Evolutionary conservation across 1,140 invertebrate genomes (phyloP).

Genomic region (Zaprionus davidi): DNA sequence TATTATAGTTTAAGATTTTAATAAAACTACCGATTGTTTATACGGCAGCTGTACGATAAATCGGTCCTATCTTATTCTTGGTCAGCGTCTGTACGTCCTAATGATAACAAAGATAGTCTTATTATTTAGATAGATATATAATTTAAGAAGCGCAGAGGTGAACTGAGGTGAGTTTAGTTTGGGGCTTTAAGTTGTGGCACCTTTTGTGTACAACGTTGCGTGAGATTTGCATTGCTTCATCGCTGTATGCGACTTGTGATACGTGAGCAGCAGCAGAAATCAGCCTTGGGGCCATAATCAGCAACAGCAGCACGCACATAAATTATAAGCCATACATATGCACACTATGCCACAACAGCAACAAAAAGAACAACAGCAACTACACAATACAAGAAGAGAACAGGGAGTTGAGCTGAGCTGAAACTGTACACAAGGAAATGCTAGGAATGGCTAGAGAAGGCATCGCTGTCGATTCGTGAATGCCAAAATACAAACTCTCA

Average conservation of each 20-base stretch:
- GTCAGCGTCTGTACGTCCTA: too few species aligned
- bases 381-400: conserved; percentile 1
- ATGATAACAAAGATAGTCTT: too few species aligned
- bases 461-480: conserved; percentile 44
- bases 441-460: conserved; percentile 9
- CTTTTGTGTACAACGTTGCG: conserved; percentile 42
- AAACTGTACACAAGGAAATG: conserved; percentile 6
- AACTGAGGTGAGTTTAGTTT: background rate
- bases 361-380: background rate
- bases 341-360: conserved; percentile 12
- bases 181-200: conserved; percentile 29
- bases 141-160: too few species aligned
- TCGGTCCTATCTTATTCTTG: too few species aligned
- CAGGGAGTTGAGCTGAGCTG: background rate
- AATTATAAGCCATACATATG: conserved; percentile 42
- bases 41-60: too few species aligned
- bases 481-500: conserved; percentile 55
- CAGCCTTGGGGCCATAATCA: conserved; percentile 50
- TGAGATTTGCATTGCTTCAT: conserved; percentile 39
- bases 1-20: too few species aligned
- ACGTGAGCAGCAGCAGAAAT: conserved; percentile 48
- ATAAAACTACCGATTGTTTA: too few species aligned
- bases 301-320: conserved; percentile 46
- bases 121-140: too few species aligned
- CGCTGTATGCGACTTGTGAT: conserved; percentile 21